These are phyloP conservation scores for Nomada ruficornis DNA, from an alignment of 2,888 invertebrate genomes.

Conservation along the genomic window DNA sequence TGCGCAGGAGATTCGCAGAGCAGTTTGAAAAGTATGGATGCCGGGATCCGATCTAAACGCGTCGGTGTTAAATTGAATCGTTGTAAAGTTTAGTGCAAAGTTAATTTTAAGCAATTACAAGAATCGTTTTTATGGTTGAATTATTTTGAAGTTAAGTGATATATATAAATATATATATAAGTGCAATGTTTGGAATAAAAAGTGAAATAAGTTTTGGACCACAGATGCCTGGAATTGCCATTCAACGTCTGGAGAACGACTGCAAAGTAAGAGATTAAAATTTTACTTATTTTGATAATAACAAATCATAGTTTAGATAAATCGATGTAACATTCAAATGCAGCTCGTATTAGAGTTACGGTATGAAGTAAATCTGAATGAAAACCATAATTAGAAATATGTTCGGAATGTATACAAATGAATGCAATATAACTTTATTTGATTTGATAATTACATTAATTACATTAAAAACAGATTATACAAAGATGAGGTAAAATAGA, in stretches of 20 bases:
- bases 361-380: not conserved
- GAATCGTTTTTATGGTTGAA: not conserved
- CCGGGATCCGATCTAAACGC: not conserved
- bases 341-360: not conserved
- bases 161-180: not conserved
- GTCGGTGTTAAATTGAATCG: not conserved
- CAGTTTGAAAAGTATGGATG: not conserved
- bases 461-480: constrained; percentile 41
- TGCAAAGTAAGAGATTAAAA: not conserved
- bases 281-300: not conserved
- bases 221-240: too few species aligned
- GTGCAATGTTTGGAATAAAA: not conserved
- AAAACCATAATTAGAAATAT: not conserved
- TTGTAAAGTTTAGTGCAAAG: not conserved
- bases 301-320: not conserved
- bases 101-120: not conserved
- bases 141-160: not conserved
- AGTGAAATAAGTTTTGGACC: not conserved
- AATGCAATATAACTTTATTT: constrained; percentile 59
- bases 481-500: constrained; percentile 44
- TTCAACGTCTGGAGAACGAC: too few species aligned
- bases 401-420: not conserved
- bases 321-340: not conserved
- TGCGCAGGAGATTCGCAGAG: not conserved
- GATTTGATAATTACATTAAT: constrained; percentile 52